Evolutionary conservation across 2,797 vertebrate species (phyloP).

Genomic region (Lepilemur ruficaudatus): DNA sequence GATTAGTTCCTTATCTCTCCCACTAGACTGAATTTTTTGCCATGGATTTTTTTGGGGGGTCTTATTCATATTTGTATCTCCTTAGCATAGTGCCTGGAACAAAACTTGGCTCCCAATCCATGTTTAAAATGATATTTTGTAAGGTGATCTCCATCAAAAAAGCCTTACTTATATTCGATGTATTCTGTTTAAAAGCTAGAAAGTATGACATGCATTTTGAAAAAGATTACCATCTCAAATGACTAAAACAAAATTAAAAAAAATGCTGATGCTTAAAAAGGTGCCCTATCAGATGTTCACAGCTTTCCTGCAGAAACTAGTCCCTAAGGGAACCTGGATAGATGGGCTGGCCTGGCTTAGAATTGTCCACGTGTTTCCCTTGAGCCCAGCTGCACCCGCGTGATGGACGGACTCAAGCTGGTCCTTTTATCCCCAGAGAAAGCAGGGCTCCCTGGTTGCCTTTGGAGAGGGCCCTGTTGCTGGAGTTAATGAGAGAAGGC

Average conservation of each 20-base stretch:
- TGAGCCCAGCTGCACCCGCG: neutral
- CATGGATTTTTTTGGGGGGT: neutral
- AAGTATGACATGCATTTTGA: neutral
- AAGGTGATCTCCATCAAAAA: neutral
- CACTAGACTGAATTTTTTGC: neutral
- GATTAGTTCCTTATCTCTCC: neutral
- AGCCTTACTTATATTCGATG: neutral
- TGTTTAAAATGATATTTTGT: neutral
- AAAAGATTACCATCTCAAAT: neutral
- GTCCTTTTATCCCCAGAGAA: neutral
- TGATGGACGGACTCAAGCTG: neutral
- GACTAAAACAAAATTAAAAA: neutral
- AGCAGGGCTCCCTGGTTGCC: neutral
- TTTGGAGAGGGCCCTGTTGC: neutral
- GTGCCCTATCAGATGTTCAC: neutral
- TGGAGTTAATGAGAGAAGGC: neutral
- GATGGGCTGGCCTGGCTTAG: neutral
- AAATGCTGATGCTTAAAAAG: neutral
- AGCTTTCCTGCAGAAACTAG: neutral
- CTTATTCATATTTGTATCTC: neutral
- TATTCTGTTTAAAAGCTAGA: neutral
- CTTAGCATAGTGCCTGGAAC: neutral
- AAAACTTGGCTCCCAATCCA: conserved; percentile 3
- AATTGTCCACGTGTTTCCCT: neutral
- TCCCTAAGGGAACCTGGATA: neutral